A percentile compares a stretch with the other conserved stretches of the same genome.
These are phyloP conservation scores for Eupithecia abbreviata DNA, from an alignment of 2,888 invertebrate species.

Conservation along the genomic window DNA sequence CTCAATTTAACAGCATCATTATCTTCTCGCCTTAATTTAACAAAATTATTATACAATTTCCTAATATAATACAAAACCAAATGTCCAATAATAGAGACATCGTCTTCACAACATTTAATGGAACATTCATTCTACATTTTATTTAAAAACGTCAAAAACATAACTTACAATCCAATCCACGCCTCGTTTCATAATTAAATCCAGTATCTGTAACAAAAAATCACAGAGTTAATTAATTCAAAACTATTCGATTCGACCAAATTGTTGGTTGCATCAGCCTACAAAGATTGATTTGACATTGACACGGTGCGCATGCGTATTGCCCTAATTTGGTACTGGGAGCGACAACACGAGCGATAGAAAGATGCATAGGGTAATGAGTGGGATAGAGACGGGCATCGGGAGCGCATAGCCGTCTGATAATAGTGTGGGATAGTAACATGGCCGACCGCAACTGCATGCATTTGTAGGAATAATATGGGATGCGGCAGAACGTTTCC, in stretches of 20 bases:
- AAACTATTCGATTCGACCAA: constrained; percentile 40
- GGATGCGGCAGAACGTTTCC: constrained; percentile 52
- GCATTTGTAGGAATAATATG: constrained; percentile 60
- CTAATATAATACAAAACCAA: constrained; percentile 15
- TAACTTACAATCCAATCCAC: constrained; percentile 52
- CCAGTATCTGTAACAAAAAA: constrained; percentile 59
- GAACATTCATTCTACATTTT: constrained; percentile 27
- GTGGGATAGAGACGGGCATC: constrained; percentile 58
- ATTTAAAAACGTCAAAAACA: constrained; percentile 40
- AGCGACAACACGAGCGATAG: constrained; percentile 58
- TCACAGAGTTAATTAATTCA: constrained; percentile 51
- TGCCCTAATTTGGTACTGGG: constrained; percentile 74
- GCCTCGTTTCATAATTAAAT: constrained; percentile 43
- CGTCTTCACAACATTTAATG: constrained; percentile 13
- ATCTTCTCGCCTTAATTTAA: constrained; percentile 6
- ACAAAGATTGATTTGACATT: constrained; percentile 83
- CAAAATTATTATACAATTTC: constrained; percentile 10
- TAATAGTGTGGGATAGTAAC: constrained; percentile 63
- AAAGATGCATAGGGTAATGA: constrained; percentile 46
- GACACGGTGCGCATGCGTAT: constrained; percentile 81
- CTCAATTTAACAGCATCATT: not conserved
- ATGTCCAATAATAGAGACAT: constrained; percentile 29
- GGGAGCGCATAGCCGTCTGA: constrained; percentile 53
- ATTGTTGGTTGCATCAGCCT: constrained; percentile 76
- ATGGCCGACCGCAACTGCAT: constrained; percentile 81